Evolutionary conservation across 1,140 invertebrate species (phyloP).

Genomic region (Ceratosolen fusciceps): DNA sequence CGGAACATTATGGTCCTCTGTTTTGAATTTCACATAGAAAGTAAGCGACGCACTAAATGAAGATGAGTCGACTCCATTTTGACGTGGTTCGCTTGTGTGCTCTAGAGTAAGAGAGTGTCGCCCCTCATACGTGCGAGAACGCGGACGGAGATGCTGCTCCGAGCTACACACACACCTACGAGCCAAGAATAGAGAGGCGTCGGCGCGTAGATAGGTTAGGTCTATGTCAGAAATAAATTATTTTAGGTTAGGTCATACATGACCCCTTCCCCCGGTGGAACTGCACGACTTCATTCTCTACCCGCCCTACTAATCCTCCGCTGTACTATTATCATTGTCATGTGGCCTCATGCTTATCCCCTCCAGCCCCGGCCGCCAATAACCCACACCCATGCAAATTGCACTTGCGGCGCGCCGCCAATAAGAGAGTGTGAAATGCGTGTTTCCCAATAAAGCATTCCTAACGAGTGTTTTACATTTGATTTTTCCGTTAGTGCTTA

Average conservation of each 20-base stretch:
- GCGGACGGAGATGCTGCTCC: neutral
- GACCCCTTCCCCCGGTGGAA: too few relatives aligned
- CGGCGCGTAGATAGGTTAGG: constrained; percentile 34
- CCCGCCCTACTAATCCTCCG: too few relatives aligned
- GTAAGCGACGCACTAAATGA: constrained; percentile 43
- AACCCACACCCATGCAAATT: too few relatives aligned
- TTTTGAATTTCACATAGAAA: constrained; percentile 19
- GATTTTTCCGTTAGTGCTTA: too few relatives aligned
- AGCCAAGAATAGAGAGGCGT: constrained; percentile 16
- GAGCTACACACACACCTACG: neutral
- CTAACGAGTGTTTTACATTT: too few relatives aligned
- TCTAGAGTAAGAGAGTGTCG: constrained; percentile 16
- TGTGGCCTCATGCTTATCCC: too few relatives aligned
- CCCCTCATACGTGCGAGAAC: neutral
- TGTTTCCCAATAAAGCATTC: too few relatives aligned
- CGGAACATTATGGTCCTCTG: neutral
- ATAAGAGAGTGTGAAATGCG: too few relatives aligned
- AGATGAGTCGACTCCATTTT: constrained; percentile 56
- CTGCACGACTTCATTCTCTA: neutral
- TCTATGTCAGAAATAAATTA: neutral
- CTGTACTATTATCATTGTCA: too few relatives aligned
- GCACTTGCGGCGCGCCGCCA: too few relatives aligned
- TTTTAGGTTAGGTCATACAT: constrained; percentile 26
- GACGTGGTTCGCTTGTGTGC: constrained; percentile 28
- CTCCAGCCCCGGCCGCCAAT: too few relatives aligned